phyloP scores from a whole-genome alignment of 2,797 vertebrate genomes.

The Valencia hispanica region DNA sequence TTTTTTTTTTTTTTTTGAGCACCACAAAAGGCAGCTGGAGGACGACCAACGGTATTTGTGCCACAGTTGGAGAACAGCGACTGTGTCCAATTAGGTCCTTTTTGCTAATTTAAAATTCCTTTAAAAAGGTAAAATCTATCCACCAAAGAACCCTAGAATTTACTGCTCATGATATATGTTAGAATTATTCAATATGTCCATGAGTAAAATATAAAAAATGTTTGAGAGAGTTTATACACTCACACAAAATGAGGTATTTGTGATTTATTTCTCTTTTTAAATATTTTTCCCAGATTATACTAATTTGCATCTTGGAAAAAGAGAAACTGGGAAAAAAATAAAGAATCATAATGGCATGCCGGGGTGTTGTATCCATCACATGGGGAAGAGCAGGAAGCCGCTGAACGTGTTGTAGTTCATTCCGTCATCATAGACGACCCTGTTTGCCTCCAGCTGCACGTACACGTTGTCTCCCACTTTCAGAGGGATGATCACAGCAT shows the following conservation, averaged over 20 bases:
- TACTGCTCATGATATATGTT: neutral
- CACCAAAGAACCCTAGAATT: neutral
- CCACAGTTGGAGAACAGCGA: neutral
- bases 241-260: neutral
- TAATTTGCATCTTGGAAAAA: neutral
- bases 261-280: neutral
- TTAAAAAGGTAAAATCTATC: neutral
- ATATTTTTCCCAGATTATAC: neutral
- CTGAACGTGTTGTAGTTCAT: slow-evolving; percentile 67
- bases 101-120: neutral
- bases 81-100: neutral
- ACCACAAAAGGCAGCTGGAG: neutral
- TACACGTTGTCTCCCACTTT: slow-evolving; percentile 61
- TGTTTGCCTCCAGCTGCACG: slow-evolving; percentile 44
- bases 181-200: neutral
- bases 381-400: slow-evolving; percentile 66
- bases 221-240: too few species aligned
- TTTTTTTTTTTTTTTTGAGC: too few species aligned
- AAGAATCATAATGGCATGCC: neutral
- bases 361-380: slow-evolving; percentile 2
- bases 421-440: slow-evolving; percentile 22
- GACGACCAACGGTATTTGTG: neutral
- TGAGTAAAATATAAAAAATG: neutral
- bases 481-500: slow-evolving; percentile 61
- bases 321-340: too few species aligned